Base-by-base conservation (phyloP, 2,888 invertebrate species). In the Crossocerus cetratus region DNA sequence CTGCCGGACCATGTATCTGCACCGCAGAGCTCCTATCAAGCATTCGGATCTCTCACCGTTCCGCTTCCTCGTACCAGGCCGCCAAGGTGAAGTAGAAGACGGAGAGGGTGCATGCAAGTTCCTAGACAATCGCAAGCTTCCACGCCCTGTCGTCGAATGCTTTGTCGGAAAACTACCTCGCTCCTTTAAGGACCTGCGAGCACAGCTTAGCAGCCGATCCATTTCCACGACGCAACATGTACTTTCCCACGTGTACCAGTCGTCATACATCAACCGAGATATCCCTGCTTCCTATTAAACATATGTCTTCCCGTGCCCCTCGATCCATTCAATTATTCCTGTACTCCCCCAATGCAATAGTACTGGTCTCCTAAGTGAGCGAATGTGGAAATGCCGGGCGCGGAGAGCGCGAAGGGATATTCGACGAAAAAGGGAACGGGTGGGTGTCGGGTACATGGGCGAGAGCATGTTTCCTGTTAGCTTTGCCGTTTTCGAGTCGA, bases 1-100 rank as follows among this genome's bases (percentile, higher is more conserved):
- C 82, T 82, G 66, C 80, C 72, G 69, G 76, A 67, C 74, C 75
- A 53, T 82, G 80, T 78, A 82, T 74, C 82, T 67, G 67, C 80
- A 76, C 76, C 68, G 60, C 71, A 67, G 53, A 64, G 64, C 63
- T 69, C 65, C 64, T 76, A 82, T 82, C 82, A 65, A 62, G 71
- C 66, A 71, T 69, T 75, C 58, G 73, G 65, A 82, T 82, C 78
- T 82, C 74, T 70, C 82, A 77, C 73, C 78, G 69, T 72, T 58
- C 63, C 63, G 73, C 74, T 66, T 69, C 62, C 74, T 45, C 49
- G 20, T 58, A 58, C 32, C 16, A 57, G 45, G 22, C 11, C 42
- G 44, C 49, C 44, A 59, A 69, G 74, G 72, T 66, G 62, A 70
- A 66, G 65, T 53, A 44, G 22, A 18, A 16, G 45, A 32, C 4